Conservation (phyloP, 2,888 invertebrate genomes). For the Ferdinandea cuprea region DNA sequence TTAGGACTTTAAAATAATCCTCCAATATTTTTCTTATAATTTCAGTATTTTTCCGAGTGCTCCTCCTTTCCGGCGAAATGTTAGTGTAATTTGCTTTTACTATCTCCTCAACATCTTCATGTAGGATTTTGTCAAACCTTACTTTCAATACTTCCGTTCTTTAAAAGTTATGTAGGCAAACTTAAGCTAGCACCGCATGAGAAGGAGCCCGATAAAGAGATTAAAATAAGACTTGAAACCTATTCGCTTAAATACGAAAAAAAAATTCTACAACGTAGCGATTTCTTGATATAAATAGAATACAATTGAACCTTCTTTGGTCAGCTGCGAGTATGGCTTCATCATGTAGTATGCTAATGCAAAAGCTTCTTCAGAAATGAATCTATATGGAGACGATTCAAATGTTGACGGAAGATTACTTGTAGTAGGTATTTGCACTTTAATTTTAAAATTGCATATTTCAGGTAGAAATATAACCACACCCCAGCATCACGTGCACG, state of each 20-base stretch:
- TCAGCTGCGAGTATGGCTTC: conserved; percentile 10
- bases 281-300: not conserved
- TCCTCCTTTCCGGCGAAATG: conserved; percentile 3
- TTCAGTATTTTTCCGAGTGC: not conserved
- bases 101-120: conserved; percentile 5
- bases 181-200: conserved; percentile 8
- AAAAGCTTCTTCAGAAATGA: not conserved
- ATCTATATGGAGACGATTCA: no score
- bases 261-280: not conserved
- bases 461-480: not conserved
- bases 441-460: conserved; percentile 1
- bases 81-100: not conserved
- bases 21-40: conserved; percentile 12
- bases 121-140: not conserved
- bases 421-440: conserved; percentile 9
- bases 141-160: not conserved
- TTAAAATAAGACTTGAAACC: conserved; percentile 3
- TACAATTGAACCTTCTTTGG: conserved; percentile 12
- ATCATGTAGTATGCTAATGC: conserved; percentile 9
- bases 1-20: not conserved
- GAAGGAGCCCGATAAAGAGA: conserved; percentile 6
- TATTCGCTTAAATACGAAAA: not conserved
- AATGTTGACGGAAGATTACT: conserved; percentile 1
- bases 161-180: conserved; percentile 20
- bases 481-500: conserved; percentile 13